Conservation (phyloP, 2,797 vertebrate species). For the Hypotaenidia philippensis region DNA sequence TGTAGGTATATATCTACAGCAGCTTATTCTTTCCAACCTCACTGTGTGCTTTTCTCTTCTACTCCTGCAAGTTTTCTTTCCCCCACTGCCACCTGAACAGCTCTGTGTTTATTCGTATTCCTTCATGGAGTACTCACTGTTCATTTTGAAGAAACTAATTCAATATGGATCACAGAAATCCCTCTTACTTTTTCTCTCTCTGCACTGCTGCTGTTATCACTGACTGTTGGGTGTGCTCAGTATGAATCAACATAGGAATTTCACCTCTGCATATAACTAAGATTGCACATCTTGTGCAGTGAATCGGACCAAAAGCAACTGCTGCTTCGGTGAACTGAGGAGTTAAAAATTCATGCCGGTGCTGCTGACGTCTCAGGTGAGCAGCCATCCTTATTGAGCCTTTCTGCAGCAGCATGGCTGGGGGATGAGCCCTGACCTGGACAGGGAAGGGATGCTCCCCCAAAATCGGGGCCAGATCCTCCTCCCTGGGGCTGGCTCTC, state of each 20-base stretch:
- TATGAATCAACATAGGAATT: slow-evolving; percentile 37
- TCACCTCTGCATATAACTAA: background rate
- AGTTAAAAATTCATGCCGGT: slow-evolving; percentile 47
- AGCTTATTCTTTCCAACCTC: background rate
- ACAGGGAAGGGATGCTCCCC: background rate
- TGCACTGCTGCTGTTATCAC: background rate
- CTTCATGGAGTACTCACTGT: rapidly evolving
- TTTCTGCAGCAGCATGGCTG: background rate
- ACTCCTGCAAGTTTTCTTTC: background rate
- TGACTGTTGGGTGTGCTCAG: background rate
- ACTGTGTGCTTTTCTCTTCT: background rate
- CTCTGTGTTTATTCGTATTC: background rate
- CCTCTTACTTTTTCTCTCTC: background rate
- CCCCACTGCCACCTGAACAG: background rate
- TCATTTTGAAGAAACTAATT: background rate
- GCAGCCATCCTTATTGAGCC: background rate
- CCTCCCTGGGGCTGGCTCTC: background rate
- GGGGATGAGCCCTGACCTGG: background rate
- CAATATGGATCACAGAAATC: background rate
- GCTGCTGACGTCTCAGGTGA: slow-evolving; percentile 51
- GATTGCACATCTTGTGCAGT: slow-evolving; percentile 55
- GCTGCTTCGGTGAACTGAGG: slow-evolving; percentile 55
- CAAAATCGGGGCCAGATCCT: background rate
- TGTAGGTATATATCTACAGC: slow-evolving; percentile 80
- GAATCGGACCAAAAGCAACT: slow-evolving; percentile 38